Percentiles rank a stretch among this genome's conserved stretches.
Evolutionary conservation across 2,888 invertebrate genomes (phyloP).

Genomic region (Melieria picta): DNA sequence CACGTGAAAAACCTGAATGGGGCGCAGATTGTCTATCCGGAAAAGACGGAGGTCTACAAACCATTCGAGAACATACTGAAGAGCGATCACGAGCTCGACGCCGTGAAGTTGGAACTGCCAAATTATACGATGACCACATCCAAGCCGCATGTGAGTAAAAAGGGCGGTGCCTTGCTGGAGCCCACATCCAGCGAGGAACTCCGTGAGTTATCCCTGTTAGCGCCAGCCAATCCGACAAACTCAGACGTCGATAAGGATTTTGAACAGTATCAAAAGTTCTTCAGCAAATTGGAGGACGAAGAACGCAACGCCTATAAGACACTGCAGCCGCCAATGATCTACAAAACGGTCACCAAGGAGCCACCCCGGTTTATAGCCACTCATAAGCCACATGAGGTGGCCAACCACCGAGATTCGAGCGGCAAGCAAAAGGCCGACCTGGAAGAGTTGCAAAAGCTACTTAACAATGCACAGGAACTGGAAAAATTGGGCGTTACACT

Average conservation of each 20-base stretch:
- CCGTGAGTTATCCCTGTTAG: slow-evolving; percentile 51
- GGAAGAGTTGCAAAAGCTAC: slow-evolving; percentile 66
- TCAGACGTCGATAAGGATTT: slow-evolving; percentile 41
- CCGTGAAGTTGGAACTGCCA: slow-evolving; percentile 48
- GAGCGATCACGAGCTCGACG: slow-evolving; percentile 23
- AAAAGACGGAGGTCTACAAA: slow-evolving; percentile 37
- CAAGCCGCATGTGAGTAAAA: slow-evolving; percentile 3
- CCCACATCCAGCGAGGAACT: slow-evolving; percentile 55
- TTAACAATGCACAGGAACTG: slow-evolving; percentile 65
- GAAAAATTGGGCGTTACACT: slow-evolving; percentile 57
- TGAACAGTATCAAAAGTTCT: slow-evolving; percentile 51
- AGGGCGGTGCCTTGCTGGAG: background rate
- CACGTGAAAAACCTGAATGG: slow-evolving; percentile 52
- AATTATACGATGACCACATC: slow-evolving; percentile 11
- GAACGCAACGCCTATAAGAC: slow-evolving; percentile 53
- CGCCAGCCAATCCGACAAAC: slow-evolving; percentile 46
- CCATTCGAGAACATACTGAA: slow-evolving; percentile 27
- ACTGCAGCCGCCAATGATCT: slow-evolving; percentile 54
- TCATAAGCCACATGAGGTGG: slow-evolving; percentile 29
- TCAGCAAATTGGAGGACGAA: slow-evolving; percentile 49
- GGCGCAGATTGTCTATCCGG: slow-evolving; percentile 54
- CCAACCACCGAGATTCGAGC: background rate
- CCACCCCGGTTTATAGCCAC: slow-evolving; percentile 43
- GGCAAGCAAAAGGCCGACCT: slow-evolving; percentile 66
- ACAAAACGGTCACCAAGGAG: slow-evolving; percentile 50